Evolutionary conservation across 2,888 invertebrate genomes (phyloP).

Genomic region (Dilophus febrilis): DNA sequence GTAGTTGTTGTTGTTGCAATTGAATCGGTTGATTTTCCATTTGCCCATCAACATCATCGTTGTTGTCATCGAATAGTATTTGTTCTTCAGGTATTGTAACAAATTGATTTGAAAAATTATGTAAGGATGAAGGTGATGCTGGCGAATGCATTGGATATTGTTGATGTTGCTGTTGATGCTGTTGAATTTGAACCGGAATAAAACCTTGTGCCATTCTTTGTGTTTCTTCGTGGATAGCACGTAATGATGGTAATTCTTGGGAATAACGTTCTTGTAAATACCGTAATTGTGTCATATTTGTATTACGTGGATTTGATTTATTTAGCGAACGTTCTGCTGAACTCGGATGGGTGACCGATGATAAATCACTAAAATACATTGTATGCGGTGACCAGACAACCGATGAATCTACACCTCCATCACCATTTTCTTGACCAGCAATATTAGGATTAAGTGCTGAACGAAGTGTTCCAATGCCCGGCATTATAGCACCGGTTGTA

Average conservation of each 20-base stretch:
- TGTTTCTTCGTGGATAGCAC: slow-evolving; percentile 57
- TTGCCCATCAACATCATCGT: slow-evolving; percentile 25
- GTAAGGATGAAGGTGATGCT: no score
- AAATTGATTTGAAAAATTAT: slow-evolving; percentile 7
- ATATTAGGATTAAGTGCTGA: no score
- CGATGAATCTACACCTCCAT: slow-evolving; percentile 35
- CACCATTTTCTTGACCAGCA: no score
- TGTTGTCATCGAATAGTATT: no score
- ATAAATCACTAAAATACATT: slow-evolving; percentile 69
- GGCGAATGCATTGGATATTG: no score
- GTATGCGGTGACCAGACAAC: slow-evolving; percentile 38
- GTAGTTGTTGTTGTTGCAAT: slow-evolving; percentile 28
- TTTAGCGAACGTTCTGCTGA: slow-evolving; percentile 64
- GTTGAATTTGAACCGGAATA: slow-evolving; percentile 43
- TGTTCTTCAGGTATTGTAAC: slow-evolving; percentile 2
- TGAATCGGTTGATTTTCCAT: slow-evolving; percentile 34
- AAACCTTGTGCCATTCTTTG: slow-evolving; percentile 35
- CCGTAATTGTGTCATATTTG: slow-evolving; percentile 31
- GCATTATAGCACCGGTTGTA: slow-evolving; percentile 29
- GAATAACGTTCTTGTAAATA: slow-evolving; percentile 35
- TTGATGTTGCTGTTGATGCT: slow-evolving; percentile 16
- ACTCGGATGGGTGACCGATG: slow-evolving; percentile 67
- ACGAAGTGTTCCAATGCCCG: slow-evolving; percentile 12
- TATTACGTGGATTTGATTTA: slow-evolving; percentile 36
- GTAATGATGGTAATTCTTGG: slow-evolving; percentile 51